Evolutionary conservation across 2,113 vertebrate species (phyloP).

Genomic region (Circaetus cinerascens): DNA sequence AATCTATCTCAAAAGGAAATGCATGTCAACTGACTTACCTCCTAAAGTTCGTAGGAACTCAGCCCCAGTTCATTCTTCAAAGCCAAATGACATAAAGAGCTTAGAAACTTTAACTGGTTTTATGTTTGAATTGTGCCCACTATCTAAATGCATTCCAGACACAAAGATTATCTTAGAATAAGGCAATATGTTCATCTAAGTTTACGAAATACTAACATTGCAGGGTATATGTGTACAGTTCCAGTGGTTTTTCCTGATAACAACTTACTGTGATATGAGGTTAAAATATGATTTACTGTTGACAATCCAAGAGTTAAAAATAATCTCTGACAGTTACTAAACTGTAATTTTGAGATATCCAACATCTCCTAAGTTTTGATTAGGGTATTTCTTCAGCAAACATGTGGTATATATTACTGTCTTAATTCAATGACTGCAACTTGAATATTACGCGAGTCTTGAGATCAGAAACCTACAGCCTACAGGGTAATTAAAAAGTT

Average conservation of each 20-base stretch:
- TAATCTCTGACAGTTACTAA: not conserved
- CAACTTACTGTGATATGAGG: not conserved
- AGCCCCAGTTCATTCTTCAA: not conserved
- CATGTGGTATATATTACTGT: not conserved
- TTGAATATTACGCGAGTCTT: not conserved
- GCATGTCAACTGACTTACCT: not conserved
- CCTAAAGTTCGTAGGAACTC: not conserved
- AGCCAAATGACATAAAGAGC: not conserved
- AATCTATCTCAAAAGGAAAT: not conserved
- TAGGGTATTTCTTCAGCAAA: not conserved
- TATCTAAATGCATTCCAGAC: slow-evolving; percentile 1
- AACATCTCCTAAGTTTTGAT: not conserved
- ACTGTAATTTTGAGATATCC: not conserved
- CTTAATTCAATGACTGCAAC: not conserved
- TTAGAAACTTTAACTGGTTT: not conserved
- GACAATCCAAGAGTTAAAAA: not conserved
- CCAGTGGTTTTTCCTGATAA: not conserved
- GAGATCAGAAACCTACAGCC: not conserved
- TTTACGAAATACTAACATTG: not conserved
- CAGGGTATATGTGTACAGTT: not conserved
- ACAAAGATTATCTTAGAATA: not conserved
- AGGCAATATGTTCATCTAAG: not conserved
- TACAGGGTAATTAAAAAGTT: not conserved
- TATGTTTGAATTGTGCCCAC: not conserved
- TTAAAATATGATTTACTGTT: not conserved